Evolutionary conservation across 2,113 vertebrate genomes (phyloP).

Genomic region (Cricetomys ansorgei): DNA sequence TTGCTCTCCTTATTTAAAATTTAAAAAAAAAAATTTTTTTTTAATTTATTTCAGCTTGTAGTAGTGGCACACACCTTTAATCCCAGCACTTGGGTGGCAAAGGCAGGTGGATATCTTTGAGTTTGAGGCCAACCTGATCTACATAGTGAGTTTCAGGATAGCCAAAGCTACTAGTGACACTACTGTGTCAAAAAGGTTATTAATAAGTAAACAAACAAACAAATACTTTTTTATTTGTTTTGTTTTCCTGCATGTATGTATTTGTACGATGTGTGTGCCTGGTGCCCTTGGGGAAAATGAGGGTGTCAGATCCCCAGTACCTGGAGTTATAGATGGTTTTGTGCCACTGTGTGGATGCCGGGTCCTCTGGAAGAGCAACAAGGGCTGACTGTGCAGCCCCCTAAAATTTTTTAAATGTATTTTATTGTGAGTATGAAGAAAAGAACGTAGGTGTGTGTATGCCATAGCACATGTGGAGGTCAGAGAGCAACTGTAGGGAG

Average conservation of each 20-base stretch:
- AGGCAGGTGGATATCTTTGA: not conserved
- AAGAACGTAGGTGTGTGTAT: not conserved
- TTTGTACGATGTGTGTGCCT: not conserved
- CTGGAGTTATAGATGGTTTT: not conserved
- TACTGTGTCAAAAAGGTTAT: too few relatives aligned
- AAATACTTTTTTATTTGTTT: not conserved
- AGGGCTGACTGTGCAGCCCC: not conserved
- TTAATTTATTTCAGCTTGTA: not conserved
- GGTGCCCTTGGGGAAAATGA: not conserved
- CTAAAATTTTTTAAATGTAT: not conserved
- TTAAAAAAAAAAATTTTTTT: too few relatives aligned
- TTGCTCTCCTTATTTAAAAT: not conserved
- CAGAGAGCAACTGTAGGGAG: not conserved
- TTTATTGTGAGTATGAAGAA: not conserved
- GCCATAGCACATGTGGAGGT: not conserved
- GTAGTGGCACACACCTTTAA: not conserved
- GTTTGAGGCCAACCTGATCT: not conserved
- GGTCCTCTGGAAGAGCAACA: not conserved
- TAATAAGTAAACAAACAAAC: too few relatives aligned
- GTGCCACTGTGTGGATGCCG: not conserved
- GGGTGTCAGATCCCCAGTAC: not conserved
- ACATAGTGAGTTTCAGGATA: not conserved
- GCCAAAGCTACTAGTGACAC: not conserved
- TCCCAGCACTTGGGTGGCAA: not conserved
- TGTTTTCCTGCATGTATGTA: not conserved